Evolutionary conservation across 2,797 vertebrate species (phyloP).

Genomic region (Calcarius lapponicus): DNA sequence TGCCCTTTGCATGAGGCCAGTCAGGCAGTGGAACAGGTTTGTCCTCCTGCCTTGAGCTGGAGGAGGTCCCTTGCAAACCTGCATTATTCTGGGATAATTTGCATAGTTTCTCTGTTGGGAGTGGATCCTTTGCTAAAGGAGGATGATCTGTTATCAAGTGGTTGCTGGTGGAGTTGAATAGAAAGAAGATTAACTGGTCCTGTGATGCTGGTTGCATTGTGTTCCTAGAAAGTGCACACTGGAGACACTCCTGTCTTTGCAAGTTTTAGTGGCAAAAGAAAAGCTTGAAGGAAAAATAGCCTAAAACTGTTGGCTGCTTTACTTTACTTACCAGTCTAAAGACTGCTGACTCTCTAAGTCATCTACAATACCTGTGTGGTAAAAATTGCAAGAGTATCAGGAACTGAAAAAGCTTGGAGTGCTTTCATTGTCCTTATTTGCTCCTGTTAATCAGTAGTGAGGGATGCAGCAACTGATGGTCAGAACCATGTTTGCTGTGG

Average conservation of each 20-base stretch:
- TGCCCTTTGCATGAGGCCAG: accelerated
- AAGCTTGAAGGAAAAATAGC: background rate
- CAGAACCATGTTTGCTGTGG: background rate
- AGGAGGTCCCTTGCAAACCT: background rate
- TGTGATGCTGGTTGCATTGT: background rate
- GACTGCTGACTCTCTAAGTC: background rate
- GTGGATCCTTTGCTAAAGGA: background rate
- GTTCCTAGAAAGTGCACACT: background rate
- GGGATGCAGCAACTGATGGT: background rate
- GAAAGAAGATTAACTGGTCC: background rate
- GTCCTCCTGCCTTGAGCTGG: background rate
- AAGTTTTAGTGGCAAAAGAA: background rate
- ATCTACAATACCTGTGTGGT: background rate
- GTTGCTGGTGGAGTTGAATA: background rate
- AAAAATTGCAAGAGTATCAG: background rate
- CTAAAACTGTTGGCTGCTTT: background rate
- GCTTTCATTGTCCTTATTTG: background rate
- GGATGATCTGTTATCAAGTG: background rate
- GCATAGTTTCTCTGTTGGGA: background rate
- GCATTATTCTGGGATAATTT: background rate
- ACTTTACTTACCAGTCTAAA: background rate
- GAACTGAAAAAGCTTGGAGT: background rate
- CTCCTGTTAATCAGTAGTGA: background rate
- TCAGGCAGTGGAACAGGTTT: background rate
- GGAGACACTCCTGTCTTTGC: background rate